Evolutionary conservation across 2,797 vertebrate genomes (phyloP), one percentile per base, ranked within the genome.

Genomic region (Malacoraja senta): DNA sequence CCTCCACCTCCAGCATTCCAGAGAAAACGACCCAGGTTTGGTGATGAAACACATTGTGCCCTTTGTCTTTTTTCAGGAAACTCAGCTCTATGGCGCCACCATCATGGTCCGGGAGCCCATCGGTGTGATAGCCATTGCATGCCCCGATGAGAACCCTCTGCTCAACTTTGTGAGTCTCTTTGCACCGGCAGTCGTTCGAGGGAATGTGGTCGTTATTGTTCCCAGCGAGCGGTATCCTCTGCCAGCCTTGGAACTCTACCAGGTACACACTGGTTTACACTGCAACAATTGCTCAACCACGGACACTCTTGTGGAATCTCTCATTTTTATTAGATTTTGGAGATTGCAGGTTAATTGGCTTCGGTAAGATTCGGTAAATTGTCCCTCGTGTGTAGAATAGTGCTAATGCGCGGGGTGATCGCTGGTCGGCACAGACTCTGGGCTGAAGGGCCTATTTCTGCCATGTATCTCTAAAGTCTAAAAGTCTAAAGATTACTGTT

Each of bases 141-240:
- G 98, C 58, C 98, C 98, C 0, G 96, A 98, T 1, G 93, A 95
- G 21, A 94, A 90, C 88, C 97, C 98, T 15, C 97, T 99, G 93
- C 97, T 98, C 53, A 97, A 97, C 65, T 96, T 98, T 94, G 96
- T 98, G 29, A 97, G 97, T 0, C 94, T 98, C 79, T 96, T 98
- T 78, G 98, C 97, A 1, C 97, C 97, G 0, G 95, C 97, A 10
- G 93, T 99, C 53, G 96, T 96, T 80, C 95, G 96, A 0, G 98
- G 98, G 76, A 99, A 98, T 8, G 95, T 97, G 0, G 95, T 98
- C 77, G 61, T 99, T 91, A 94, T 98, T 95, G 96, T 98, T 53
- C 97, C 98, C 93, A 98, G 98, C 93, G 94, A 97, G 93, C 95
- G 95, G 94, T 95, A 95, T 94, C 98, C 98, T 0, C 95, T 99